These are phyloP conservation scores for Nyctalus aviator DNA, from an alignment of 2,797 vertebrate genomes.

Conservation along the genomic window DNA sequence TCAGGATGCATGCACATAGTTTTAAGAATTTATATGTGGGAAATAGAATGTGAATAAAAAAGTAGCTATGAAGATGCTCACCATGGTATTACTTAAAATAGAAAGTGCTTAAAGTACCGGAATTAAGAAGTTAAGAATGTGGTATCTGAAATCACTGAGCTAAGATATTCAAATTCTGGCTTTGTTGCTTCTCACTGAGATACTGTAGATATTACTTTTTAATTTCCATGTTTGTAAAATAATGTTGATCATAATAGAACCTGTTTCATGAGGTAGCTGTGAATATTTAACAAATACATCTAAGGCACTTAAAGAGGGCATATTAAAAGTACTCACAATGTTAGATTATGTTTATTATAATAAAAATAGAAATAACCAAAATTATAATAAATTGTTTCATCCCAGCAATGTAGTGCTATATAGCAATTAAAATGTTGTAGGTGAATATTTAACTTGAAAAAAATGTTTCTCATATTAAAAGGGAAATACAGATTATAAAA, in stretches of 20 bases:
- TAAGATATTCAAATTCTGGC: not conserved
- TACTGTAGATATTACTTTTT: not conserved
- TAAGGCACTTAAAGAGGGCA: not conserved
- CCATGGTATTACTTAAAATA: not conserved
- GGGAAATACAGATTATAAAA: not conserved
- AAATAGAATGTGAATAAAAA: conserved; percentile 10
- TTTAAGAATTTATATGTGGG: not conserved
- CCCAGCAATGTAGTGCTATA: not conserved
- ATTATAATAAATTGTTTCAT: not conserved
- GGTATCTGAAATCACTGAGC: not conserved
- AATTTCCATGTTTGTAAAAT: not conserved
- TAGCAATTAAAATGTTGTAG: conserved; percentile 34
- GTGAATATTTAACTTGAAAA: conserved; percentile 52
- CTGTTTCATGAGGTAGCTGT: not conserved
- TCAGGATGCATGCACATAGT: not conserved
- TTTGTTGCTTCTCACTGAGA: not conserved
- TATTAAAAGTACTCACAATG: not conserved
- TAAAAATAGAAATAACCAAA: not conserved
- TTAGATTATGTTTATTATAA: not conserved
- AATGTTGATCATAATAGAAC: not conserved
- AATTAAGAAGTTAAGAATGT: not conserved
- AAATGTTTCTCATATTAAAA: not conserved
- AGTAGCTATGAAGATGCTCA: not conserved
- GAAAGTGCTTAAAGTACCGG: not conserved
- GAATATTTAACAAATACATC: not conserved